Base-by-base conservation (phyloP, 2,888 invertebrate genomes). In the Agrochola macilenta region DNA sequence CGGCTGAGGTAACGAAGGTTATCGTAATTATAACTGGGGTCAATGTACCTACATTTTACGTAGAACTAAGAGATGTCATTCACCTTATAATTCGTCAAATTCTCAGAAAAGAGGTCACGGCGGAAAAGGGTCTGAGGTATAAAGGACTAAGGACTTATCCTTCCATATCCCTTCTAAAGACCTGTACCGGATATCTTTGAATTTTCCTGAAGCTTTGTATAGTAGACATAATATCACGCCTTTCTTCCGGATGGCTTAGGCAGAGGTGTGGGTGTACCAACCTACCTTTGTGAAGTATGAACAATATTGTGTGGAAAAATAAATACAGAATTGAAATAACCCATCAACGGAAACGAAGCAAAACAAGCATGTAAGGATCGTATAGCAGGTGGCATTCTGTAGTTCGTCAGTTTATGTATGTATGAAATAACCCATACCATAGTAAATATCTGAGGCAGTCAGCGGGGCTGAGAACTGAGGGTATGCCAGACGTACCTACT, bases 51-150 rank as follows among this genome's bases (percentile, higher is more conserved):
- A 54, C 17, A 30, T 70, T 71, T 71, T 11, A 5, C 57, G 17
- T 52, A 4, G n/a, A n/a, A 12, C 30, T 12, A 2, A 61, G 49
- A 26, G 35, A 35, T 4, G 30, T 78, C 30, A 14, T 54, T 69
- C 52, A 77, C n/a, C 69, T 49, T 23, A 74, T 54, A 68, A n/a
- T n/a, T 46, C 49, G 52, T 60, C 68, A 68, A 68, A 78, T 78
- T 52, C n/a, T 26, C 3, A n/a, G 68, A 30, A 78, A 60, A n/a
- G n/a, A 11, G 69, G 79, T 52, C 43, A 17, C 14, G 8, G 5
- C 30, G 8, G 20, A 26, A 77, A 60, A 43, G 43, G 76, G 69
- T 60, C 58, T 5, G 35, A 35, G 43, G 39, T 43, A 35, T 9
- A 61, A 30, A 35, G 60, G 52, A 60, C 17, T 52, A 39, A 52